phyloP scores from a whole-genome alignment of 1,140 invertebrate species.

The Aleiodes sp. region DNA sequence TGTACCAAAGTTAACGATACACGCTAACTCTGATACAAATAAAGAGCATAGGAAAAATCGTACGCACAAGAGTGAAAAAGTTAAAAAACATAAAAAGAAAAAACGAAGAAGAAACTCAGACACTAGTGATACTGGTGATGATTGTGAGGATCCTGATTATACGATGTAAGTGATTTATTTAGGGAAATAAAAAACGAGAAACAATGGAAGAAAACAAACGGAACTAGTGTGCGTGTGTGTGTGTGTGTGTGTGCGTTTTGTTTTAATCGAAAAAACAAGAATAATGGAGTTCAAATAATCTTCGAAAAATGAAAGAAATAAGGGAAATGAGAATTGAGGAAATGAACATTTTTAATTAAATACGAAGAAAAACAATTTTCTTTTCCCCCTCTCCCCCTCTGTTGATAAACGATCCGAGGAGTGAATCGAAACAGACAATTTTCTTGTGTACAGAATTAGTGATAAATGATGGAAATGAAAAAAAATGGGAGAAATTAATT shows the following conservation, averaged over 20 bases:
- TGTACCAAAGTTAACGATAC: conserved; percentile 67
- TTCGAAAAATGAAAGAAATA: not conserved
- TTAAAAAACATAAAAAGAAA: conserved; percentile 75
- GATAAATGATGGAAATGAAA: not conserved
- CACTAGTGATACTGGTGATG: conserved; percentile 73
- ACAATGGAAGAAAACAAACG: not conserved
- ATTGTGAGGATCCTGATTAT: conserved; percentile 78
- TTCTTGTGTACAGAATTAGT: conserved; percentile 19
- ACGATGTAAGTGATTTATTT: conserved; percentile 64
- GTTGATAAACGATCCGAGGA: no score
- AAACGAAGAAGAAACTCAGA: conserved; percentile 73
- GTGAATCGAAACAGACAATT: no score
- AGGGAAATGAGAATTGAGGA: not conserved
- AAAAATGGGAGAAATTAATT: not conserved
- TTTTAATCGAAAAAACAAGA: no score
- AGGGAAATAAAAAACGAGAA: no score
- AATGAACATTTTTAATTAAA: no score
- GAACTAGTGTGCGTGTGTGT: not conserved
- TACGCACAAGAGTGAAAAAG: conserved; percentile 70
- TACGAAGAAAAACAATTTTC: no score
- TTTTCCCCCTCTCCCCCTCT: no score
- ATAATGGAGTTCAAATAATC: no score
- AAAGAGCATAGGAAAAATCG: conserved; percentile 68
- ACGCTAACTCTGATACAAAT: conserved; percentile 61
- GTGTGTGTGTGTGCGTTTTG: not conserved